phyloP scores from a whole-genome alignment of 2,888 invertebrate genomes.

The Agriotes lineatus region DNA sequence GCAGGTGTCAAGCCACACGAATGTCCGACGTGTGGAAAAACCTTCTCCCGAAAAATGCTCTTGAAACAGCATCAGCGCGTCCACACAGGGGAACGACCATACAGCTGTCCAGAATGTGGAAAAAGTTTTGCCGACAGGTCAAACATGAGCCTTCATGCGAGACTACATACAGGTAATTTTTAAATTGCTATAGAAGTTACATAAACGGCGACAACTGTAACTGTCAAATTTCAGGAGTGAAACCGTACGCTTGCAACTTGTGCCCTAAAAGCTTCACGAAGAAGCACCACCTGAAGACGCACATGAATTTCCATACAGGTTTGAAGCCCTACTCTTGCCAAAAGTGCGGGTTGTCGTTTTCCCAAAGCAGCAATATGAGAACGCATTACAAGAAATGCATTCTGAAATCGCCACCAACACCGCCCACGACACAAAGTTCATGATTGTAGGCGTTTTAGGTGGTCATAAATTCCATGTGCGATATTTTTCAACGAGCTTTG shows the following conservation, averaged over 20 bases:
- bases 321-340: slow-evolving; percentile 84
- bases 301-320: slow-evolving; percentile 87
- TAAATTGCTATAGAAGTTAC: not conserved
- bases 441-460: not conserved
- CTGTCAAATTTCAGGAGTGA: slow-evolving; percentile 72
- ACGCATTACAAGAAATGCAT: slow-evolving; percentile 86
- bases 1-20: slow-evolving; percentile 81
- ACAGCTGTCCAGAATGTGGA: slow-evolving; percentile 83
- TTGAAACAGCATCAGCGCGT: slow-evolving; percentile 86
- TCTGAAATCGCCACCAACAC: slow-evolving; percentile 49
- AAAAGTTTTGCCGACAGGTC: slow-evolving; percentile 88
- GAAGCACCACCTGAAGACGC: slow-evolving; percentile 87
- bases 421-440: not conserved
- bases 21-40: slow-evolving; percentile 82
- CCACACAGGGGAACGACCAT: slow-evolving; percentile 86
- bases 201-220: too few species aligned
- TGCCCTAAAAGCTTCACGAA: slow-evolving; percentile 87
- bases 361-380: slow-evolving; percentile 89
- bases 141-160: slow-evolving; percentile 86
- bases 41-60: slow-evolving; percentile 88
- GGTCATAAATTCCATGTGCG: too few species aligned
- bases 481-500: not conserved
- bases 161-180: slow-evolving; percentile 77
- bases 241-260: slow-evolving; percentile 77
- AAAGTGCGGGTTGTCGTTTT: slow-evolving; percentile 81